phyloP scores from a whole-genome alignment of 2,888 invertebrate species.

The Ophion ellenae region DNA sequence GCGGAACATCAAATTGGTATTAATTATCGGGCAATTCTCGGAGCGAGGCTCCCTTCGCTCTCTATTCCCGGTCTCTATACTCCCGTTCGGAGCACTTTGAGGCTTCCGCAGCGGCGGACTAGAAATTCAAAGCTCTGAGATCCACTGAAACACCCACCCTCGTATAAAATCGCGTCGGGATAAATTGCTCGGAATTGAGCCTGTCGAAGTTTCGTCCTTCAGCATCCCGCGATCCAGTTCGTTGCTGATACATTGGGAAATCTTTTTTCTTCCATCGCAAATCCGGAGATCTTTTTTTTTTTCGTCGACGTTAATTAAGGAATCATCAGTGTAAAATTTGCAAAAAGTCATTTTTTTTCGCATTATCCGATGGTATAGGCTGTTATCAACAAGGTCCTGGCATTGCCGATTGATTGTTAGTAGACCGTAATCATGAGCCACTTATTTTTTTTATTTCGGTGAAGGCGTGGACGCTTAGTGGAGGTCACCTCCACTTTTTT shows the following conservation, averaged over 20 bases:
- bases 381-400: too few relatives aligned
- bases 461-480: too few relatives aligned
- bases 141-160: constrained; percentile 10
- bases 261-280: neutral
- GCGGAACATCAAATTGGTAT: constrained; percentile 65
- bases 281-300: too few relatives aligned
- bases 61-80: neutral
- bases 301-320: too few relatives aligned
- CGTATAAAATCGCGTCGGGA: constrained; percentile 1
- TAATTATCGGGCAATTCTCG: constrained; percentile 65
- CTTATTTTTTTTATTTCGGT: too few relatives aligned
- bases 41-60: constrained; percentile 33
- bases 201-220: neutral
- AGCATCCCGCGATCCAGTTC: neutral
- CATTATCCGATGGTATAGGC: too few relatives aligned
- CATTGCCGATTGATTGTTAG: too few relatives aligned
- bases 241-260: neutral
- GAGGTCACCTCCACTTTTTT: too few relatives aligned
- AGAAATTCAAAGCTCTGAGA: constrained; percentile 44
- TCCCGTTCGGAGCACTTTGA: constrained; percentile 26
- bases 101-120: neutral
- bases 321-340: too few relatives aligned
- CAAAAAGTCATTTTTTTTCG: too few relatives aligned
- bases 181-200: constrained; percentile 18
- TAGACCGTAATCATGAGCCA: too few relatives aligned